Percentiles rank a stretch among this genome's conserved stretches.
phyloP scores from a whole-genome alignment of 2,888 invertebrate genomes.

The Hypomecis punctinalis region DNA sequence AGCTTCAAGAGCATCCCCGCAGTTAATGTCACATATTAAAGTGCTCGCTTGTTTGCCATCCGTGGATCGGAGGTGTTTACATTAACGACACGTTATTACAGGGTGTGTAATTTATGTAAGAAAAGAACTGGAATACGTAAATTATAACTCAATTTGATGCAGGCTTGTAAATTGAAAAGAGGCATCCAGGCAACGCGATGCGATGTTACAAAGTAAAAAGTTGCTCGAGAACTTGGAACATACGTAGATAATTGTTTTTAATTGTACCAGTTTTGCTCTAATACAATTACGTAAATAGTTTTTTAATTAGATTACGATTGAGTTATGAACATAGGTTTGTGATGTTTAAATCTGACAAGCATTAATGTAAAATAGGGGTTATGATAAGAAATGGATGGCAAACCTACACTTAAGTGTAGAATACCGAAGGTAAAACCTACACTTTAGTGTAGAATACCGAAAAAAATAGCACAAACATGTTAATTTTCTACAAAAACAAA shows the following conservation, averaged over 20 bases:
- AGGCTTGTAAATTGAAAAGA: slow-evolving; percentile 43
- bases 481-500: too few species aligned
- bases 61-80: slow-evolving; percentile 43
- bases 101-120: slow-evolving; percentile 43
- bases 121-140: slow-evolving; percentile 40
- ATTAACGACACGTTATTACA: slow-evolving; percentile 48
- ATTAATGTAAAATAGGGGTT: too few species aligned
- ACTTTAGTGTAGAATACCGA: too few species aligned
- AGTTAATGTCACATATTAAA: slow-evolving; percentile 68
- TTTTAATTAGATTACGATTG: too few species aligned
- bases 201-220: slow-evolving; percentile 1
- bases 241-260: too few species aligned
- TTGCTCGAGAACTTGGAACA: neutral
- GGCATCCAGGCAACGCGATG: slow-evolving; percentile 25
- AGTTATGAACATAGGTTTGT: too few species aligned
- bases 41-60: slow-evolving; percentile 49
- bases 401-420: too few species aligned
- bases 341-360: too few species aligned
- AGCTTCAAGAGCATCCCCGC: slow-evolving; percentile 61
- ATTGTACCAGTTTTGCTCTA: too few species aligned
- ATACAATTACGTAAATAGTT: neutral
- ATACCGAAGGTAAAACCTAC: too few species aligned
- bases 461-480: too few species aligned
- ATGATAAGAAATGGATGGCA: too few species aligned
- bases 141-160: slow-evolving; percentile 46